A percentile compares a stretch with the other conserved stretches of the same genome.
These are phyloP conservation scores for Zaprionus camerounensis DNA, from an alignment of 1,140 invertebrate species.

Conservation along the genomic window DNA sequence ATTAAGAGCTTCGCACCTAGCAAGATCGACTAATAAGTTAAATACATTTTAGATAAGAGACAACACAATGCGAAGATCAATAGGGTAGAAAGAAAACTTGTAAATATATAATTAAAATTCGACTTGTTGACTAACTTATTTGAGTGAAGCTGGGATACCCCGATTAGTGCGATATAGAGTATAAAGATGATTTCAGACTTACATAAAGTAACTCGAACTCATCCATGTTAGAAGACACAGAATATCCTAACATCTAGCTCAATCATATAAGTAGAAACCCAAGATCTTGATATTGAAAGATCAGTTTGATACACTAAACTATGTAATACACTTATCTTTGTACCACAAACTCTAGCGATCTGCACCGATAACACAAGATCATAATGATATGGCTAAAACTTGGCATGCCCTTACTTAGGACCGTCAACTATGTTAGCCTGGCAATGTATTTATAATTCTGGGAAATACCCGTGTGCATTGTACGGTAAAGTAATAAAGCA, in stretches of 20 bases:
- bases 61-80: not conserved
- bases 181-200: no score
- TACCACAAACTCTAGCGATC: not conserved
- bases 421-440: not conserved
- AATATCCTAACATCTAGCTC: no score
- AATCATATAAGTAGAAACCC: no score
- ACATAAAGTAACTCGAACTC: no score
- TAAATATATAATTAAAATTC: not conserved
- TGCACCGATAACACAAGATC: not conserved
- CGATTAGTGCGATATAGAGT: no score
- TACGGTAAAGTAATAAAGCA: not conserved
- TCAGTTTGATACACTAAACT: no score
- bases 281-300: no score
- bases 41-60: not conserved
- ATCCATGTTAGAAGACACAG: no score
- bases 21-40: not conserved
- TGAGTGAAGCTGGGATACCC: not conserved
- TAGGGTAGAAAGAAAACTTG: not conserved
- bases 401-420: not conserved
- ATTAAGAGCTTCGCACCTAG: not conserved
- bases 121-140: not conserved
- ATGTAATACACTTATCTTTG: not conserved
- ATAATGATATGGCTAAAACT: not conserved
- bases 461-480: constrained; percentile 11
- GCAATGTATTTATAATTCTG: constrained; percentile 12